A percentile compares a stretch with the other conserved stretches of the same genome.
Conservation (phyloP, 2,797 vertebrate species). For the Miichthys miiuy region DNA sequence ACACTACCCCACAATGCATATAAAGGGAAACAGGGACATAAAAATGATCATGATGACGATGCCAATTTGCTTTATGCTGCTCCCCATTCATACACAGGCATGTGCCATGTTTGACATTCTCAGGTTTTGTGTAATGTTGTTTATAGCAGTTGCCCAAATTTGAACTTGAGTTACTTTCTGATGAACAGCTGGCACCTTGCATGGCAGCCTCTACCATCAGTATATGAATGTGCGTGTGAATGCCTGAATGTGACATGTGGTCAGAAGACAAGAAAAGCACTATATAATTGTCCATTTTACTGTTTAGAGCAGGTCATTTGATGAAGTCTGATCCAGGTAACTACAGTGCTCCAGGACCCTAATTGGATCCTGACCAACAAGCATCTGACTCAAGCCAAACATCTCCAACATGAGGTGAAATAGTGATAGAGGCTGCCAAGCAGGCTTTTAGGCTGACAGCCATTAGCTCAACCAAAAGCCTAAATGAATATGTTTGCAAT, state of each 20-base stretch:
- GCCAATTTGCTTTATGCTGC: background rate
- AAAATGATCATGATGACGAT: background rate
- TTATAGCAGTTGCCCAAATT: background rate
- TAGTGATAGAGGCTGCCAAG: conserved; percentile 16
- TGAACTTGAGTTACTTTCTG: background rate
- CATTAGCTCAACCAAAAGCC: conserved; percentile 27
- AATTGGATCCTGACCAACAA: conserved; percentile 6
- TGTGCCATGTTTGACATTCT: background rate
- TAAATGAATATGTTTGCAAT: conserved; percentile 36
- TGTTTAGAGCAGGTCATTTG: background rate
- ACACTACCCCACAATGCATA: background rate
- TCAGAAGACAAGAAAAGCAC: too few species aligned
- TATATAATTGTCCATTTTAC: too few species aligned
- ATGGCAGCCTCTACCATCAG: too few species aligned
- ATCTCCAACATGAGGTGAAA: conserved; percentile 8
- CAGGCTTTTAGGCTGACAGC: conserved; percentile 30
- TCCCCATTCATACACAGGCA: background rate
- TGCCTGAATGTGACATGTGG: too few species aligned
- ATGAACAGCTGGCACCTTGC: too few species aligned
- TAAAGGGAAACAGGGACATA: too few species aligned
- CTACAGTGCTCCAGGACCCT: conserved; percentile 2
- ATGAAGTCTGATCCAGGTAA: conserved; percentile 18
- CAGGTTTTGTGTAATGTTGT: conserved; percentile 5
- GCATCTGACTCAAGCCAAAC: conserved; percentile 20
- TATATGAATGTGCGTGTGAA: too few species aligned